Base-by-base conservation (phyloP, 1,140 invertebrate species). In the Oryzaephilus surinamensis region DNA sequence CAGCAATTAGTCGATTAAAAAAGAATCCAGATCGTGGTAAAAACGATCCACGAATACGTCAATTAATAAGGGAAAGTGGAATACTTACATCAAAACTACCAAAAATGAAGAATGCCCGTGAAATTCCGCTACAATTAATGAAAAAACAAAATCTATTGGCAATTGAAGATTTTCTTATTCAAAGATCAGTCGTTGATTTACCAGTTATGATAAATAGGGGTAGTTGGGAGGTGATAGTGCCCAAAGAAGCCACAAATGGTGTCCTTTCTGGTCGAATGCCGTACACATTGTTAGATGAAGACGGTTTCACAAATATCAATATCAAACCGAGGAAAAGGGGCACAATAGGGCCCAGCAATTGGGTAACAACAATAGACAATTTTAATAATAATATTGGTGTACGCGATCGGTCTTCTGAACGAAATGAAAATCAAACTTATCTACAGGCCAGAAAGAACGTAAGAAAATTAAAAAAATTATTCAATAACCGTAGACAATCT, bases 261-360 rank as follows among this genome's bases (percentile, higher is more conserved):
- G 80, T 87, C 6, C 60, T 84, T 4, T 81, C 77, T 1, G 84
- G 84, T 10, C 67, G 82, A 60, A 73, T 84, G 1, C 72, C 80
- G 3, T 87, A 85, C 47, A 77, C 79, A 2, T 72, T 86, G 2
- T 64, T 87, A 0, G 82, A 85, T 52, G 81, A 86, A 56, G 73
- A 71, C 45, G 83, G 84, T 13, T 73, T 85, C 15, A 74, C 73
- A 37, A 76, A 79, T 58, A n/a, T n/a, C n/a, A n/a, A n/a, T n/a
- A 84, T 86, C 54, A 80, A 84, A 53, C 80, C 82, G 0, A 55
- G 84, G 28, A 76, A 83, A 46, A 79, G 81, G 6, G 78, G 82
- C 48, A 74, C 74, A 6, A 77, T 78, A 38, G 55, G 82, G 5
- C 76, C 74, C 43, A 71, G 74, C 44, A 54, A 54, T 39, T 39